A percentile compares a stretch with the other conserved stretches of the same genome.
Evolutionary conservation across 2,888 invertebrate species (phyloP).

Genomic region (Gasteruption jaculator): DNA sequence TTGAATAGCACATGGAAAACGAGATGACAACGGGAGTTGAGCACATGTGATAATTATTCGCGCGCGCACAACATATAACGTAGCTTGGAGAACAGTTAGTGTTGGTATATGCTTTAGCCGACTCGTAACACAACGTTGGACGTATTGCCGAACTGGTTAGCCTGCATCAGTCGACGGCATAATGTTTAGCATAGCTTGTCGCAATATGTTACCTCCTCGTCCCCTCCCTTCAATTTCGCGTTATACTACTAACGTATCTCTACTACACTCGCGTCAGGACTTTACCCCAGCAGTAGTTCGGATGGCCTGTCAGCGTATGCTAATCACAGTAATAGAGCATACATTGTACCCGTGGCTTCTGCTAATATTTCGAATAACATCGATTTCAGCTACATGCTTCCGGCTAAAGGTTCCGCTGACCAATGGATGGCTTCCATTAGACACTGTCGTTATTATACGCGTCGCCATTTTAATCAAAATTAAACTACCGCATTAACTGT

Average conservation of each 20-base stretch:
- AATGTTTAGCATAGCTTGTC: conserved; percentile 48
- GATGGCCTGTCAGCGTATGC: conserved; percentile 46
- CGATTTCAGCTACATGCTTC: conserved; percentile 27
- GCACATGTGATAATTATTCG: conserved; percentile 43
- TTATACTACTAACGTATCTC: no score
- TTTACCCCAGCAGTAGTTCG: conserved; percentile 22
- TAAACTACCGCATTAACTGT: not conserved
- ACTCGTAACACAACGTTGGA: no score
- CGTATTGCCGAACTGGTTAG: conserved; percentile 33
- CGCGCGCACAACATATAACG: no score
- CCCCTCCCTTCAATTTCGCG: conserved; percentile 16
- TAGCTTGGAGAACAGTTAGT: no score
- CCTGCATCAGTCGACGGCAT: conserved; percentile 40
- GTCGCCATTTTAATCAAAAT: conserved; percentile 13
- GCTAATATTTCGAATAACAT: conserved; percentile 47
- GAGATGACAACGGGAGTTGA: conserved; percentile 42
- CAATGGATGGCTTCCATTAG: conserved; percentile 31
- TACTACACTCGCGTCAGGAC: no score
- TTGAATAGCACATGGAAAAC: conserved; percentile 40
- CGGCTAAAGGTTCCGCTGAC: conserved; percentile 22
- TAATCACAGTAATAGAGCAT: conserved; percentile 48
- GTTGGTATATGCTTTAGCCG: no score
- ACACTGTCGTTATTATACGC: conserved; percentile 33
- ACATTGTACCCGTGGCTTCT: conserved; percentile 33
- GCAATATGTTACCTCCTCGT: conserved; percentile 42